These are phyloP conservation scores for Sebastes fasciatus DNA, from an alignment of 2,113 vertebrate species.

Conservation along the genomic window DNA sequence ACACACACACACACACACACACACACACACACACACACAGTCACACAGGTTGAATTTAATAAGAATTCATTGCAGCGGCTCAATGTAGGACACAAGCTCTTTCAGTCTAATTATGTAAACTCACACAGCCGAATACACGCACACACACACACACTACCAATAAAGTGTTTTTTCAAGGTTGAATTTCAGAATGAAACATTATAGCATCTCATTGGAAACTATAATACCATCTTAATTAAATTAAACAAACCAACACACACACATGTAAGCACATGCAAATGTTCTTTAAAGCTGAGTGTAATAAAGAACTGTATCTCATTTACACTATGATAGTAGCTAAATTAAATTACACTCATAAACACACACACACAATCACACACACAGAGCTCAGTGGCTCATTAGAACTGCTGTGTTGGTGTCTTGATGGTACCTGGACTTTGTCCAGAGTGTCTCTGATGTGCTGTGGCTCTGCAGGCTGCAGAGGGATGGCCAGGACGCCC, in stretches of 20 bases:
- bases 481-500: conserved; percentile 74
- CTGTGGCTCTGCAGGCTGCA: conserved; percentile 88
- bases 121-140: conserved; percentile 4
- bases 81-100: conserved; percentile 19
- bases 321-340: neutral
- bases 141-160: conserved; percentile 4
- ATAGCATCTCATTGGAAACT: conserved; percentile 20
- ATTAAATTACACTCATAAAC: conserved; percentile 73
- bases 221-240: conserved; percentile 21
- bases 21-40: conserved; percentile 2
- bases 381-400: neutral
- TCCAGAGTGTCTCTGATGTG: conserved; percentile 89
- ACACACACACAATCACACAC: conserved; percentile 8
- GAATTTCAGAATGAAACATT: conserved; percentile 37
- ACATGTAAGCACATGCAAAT: neutral
- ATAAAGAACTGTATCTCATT: conserved; percentile 19
- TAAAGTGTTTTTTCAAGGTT: conserved; percentile 29
- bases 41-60: conserved; percentile 24
- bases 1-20: conserved; percentile 34
- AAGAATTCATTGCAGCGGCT: conserved; percentile 27
- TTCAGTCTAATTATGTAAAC: conserved; percentile 35
- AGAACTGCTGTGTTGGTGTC: neutral
- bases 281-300: neutral
- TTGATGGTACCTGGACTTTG: conserved; percentile 91
- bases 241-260: conserved; percentile 15